Evolutionary conservation across 2,797 vertebrate species (phyloP), one percentile per base, ranked within the genome.

Genomic region (Pitangus sulphuratus): DNA sequence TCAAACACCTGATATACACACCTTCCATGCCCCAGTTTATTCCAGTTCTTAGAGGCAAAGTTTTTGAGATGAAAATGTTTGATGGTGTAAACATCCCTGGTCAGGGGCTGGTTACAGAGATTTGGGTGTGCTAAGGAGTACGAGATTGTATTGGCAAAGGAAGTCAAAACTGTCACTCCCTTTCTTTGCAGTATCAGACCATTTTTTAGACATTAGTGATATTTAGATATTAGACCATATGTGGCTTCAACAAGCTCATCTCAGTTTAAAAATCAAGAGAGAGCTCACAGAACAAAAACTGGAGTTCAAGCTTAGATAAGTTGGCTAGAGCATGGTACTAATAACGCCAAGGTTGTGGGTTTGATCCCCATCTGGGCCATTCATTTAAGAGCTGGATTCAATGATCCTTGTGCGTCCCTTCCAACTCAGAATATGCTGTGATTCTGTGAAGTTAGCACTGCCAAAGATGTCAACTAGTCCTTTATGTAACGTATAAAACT

Each of bases 1-100:
- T 7, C 3, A n/a, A 24, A 50, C 11, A 21, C 3, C 1, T 5
- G 4, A 17, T 3, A 3, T 12, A 33, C 9, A 35, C 1, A 15
- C 3, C 9, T 15, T 17, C 8, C n/a, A 20, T 21, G 6, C 4
- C 5, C 7, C 3, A 5, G 7, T 61, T 30, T 81, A 22, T 50
- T 58, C 22, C 5, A 19, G 11, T 54, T 71, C 11, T 78, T 3
- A 77, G n/a, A 57, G 31, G 22, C 3, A 76, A 78, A 24, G 1
- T 3, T 60, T 76, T 44, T 37, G 40, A 48, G 31, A 42, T 48
- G 0, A 70, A 77, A 83, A 25, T 47, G 0, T 57, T 70, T 61
- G 33, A 30, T 22, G 26, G 21, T 44, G 5, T 62, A 80, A 58
- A 15, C 5, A 19, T 9, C n/a, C 9, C 5, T 57, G n/a, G 8